Percentiles rank a stretch among this genome's conserved stretches.
Conservation (phyloP, 2,888 invertebrate genomes). For the Drosophila pseudotakahashii region DNA sequence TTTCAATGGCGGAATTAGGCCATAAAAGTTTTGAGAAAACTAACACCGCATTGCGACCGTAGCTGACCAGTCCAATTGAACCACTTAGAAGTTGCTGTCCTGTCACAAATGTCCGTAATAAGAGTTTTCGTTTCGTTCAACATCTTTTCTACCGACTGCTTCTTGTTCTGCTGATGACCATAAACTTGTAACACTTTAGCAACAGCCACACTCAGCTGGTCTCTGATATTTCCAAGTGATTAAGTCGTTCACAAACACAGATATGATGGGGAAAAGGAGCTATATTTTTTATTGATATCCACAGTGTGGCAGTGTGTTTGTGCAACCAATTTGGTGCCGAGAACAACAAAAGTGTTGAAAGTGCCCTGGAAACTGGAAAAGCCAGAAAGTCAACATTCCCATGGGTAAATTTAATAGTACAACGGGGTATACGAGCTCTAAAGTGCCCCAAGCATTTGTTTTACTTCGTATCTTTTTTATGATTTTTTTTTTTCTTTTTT, state of each 20-base stretch:
- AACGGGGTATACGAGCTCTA: conserved; percentile 48
- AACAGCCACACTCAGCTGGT: conserved; percentile 18
- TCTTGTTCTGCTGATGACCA: conserved; percentile 25
- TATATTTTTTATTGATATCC: conserved; percentile 66
- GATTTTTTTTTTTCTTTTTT: conserved; percentile 7
- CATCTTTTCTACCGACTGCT: conserved; percentile 20
- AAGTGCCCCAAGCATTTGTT: conserved; percentile 66
- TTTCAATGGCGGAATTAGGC: conserved; percentile 47
- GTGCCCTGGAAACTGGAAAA: conserved; percentile 31
- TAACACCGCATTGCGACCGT: conserved; percentile 38
- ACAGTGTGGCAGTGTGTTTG: conserved; percentile 34
- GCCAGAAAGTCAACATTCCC: conserved; percentile 61
- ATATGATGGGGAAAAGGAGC: conserved; percentile 33
- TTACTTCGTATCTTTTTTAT: conserved; percentile 49
- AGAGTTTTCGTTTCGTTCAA: conserved; percentile 43
- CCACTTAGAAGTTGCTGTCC: conserved; percentile 51
- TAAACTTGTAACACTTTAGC: conserved; percentile 55
- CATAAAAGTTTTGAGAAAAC: conserved; percentile 45
- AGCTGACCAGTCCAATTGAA: conserved; percentile 30
- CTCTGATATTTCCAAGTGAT: conserved; percentile 59
- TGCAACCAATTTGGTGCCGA: conserved; percentile 48
- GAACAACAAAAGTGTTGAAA: conserved; percentile 60
- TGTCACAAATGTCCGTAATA: conserved; percentile 41
- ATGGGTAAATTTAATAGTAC: conserved; percentile 67
- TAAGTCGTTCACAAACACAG: conserved; percentile 59